Evolutionary conservation across 2,113 vertebrate species (phyloP).

Genomic region (Prochilodus magdalenae): DNA sequence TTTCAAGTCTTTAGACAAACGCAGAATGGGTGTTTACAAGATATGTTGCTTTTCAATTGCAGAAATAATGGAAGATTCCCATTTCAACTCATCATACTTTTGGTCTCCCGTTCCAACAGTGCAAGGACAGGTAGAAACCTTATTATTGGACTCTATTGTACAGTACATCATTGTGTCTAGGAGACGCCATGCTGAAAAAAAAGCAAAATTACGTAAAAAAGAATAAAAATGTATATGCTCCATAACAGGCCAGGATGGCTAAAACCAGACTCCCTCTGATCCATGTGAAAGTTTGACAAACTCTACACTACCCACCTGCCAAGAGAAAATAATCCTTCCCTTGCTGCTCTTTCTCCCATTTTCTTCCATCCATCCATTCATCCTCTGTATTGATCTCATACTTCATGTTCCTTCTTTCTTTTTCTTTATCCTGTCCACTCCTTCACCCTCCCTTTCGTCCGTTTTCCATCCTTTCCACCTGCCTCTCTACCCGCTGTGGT

Average conservation of each 20-base stretch:
- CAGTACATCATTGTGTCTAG: slow-evolving; percentile 67
- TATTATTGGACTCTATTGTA: slow-evolving; percentile 76
- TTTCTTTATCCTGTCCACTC: slow-evolving; percentile 29
- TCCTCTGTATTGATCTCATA: slow-evolving; percentile 63
- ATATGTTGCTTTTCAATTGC: slow-evolving; percentile 82
- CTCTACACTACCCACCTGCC: slow-evolving; percentile 4
- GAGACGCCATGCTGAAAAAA: slow-evolving; percentile 43
- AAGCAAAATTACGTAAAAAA: slow-evolving; percentile 27
- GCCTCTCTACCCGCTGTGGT: background rate
- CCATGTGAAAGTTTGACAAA: slow-evolving; percentile 45
- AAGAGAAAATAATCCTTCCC: slow-evolving; percentile 57
- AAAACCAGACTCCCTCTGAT: slow-evolving; percentile 54
- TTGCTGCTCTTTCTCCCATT: slow-evolving; percentile 60
- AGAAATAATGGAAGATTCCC: slow-evolving; percentile 99
- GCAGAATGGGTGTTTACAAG: slow-evolving; percentile 74
- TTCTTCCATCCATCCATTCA: slow-evolving; percentile 50
- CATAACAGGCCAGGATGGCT: slow-evolving; percentile 52
- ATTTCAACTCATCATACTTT: slow-evolving; percentile 99
- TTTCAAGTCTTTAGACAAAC: slow-evolving; percentile 50
- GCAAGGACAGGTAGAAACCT: slow-evolving; percentile 93
- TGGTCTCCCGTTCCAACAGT: slow-evolving; percentile 98
- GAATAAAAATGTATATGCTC: slow-evolving; percentile 46
- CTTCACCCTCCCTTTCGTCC: slow-evolving; percentile 25
- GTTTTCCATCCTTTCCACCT: slow-evolving; percentile 19
- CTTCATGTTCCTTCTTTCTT: slow-evolving; percentile 47